Conservation (phyloP, 2,888 invertebrate genomes). For the Agapostemon virescens region DNA sequence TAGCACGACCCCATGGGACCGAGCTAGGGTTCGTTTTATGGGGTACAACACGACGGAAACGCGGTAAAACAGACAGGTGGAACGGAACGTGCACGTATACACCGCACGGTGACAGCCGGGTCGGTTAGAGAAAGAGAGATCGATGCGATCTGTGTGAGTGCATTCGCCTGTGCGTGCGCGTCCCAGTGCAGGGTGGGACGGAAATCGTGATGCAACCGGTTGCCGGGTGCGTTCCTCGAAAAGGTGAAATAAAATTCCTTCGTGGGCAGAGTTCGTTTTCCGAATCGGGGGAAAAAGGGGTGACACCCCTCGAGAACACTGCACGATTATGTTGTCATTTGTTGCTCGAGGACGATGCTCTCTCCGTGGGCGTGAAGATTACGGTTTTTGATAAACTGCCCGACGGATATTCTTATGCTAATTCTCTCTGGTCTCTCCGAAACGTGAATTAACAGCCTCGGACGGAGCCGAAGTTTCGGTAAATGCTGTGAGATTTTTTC, state of each 20-base stretch:
- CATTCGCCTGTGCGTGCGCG: conserved; percentile 11
- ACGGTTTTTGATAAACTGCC: neutral
- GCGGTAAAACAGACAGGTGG: conserved; percentile 71
- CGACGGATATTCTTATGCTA: neutral
- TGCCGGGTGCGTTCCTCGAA: conserved; percentile 15
- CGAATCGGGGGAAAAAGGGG: neutral
- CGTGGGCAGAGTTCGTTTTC: neutral
- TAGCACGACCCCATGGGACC: conserved; percentile 67
- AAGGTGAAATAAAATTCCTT: neutral
- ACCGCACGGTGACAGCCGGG: conserved; percentile 43
- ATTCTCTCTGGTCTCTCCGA: neutral
- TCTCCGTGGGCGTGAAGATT: neutral
- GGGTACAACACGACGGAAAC: conserved; percentile 63
- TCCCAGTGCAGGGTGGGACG: neutral
- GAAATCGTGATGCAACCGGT: conserved; percentile 51
- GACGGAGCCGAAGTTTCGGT: neutral
- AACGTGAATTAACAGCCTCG: neutral
- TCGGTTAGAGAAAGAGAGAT: conserved; percentile 47
- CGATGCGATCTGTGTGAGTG: conserved; percentile 45
- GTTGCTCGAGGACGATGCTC: neutral
- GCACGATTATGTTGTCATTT: neutral
- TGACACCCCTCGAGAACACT: neutral
- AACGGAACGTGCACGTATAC: conserved; percentile 57
- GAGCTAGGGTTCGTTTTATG: conserved; percentile 66
- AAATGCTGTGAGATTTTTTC: no score